Evolutionary conservation across 2,888 invertebrate species (phyloP), one percentile per base, ranked within the genome.

Genomic region (Hedya salicella): DNA sequence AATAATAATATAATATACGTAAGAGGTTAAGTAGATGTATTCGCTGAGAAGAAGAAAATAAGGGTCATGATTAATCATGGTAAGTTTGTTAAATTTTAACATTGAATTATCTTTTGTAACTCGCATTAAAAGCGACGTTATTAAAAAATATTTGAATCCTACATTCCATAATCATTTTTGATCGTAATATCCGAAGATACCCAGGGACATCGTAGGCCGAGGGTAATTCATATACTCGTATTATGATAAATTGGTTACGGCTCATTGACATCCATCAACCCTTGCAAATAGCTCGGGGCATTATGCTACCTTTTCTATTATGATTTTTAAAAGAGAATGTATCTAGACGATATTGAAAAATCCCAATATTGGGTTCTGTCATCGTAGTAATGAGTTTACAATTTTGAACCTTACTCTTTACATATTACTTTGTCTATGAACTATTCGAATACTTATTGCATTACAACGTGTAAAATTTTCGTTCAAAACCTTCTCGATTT

Each of bases 161-260:
- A 21, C 11, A 2, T 48, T 48, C 48, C 19, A 11, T n/a, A 21
- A n/a, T 48, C 40, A 11, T 19, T 54, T 40, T 53, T 53, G 30
- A 44, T 16, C 56, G 3, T 5, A 11, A 46, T 19, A 46, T 44
- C 17, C 21, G 13, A 17, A 32, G 13, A 36, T 36, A 6, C 19
- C 14, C 14, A 3, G 5, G 48, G 39, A 14, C 5, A 14, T 21
- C 14, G 19, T 8, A 21, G 36, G 19, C 36, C 25, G 11, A 39
- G 21, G 36, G 21, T 59, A 13, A 16, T 21, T 48, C 36, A 39
- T 36, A 17, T 44, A n/a, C n/a, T n/a, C n/a, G n/a, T n/a, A 36
- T 59, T 48, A 48, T 59, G 59, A 59, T 25, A 49, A 21, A 59
- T 57, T 59, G 36, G 21, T 39, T 48, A 21, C 14, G 19, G 14